Evolutionary conservation across 1,140 invertebrate genomes (phyloP), one percentile per base, ranked within the genome.

Genomic region (Ceratosolen fusciceps): DNA sequence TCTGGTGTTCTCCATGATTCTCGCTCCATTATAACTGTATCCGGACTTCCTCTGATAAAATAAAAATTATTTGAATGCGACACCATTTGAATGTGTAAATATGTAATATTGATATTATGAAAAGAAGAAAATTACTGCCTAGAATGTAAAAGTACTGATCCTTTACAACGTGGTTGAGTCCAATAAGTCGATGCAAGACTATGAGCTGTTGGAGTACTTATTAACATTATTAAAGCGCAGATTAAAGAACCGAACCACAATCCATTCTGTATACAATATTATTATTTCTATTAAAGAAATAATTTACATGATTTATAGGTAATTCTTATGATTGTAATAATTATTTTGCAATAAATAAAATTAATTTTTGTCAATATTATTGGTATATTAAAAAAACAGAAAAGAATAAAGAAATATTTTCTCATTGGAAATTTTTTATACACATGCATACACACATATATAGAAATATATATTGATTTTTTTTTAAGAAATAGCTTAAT

Each of bases 171-270:
- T 10, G 77, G 79, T 8, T 84, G 78, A 71, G 84, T 86, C 79
- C 84, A 87, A 72, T 89, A 88, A 19, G 85, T 83, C 2, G 86
- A 80, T 8, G 89, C 88, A 39, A 90, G 84, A 31, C 80, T 83
- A 34, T 90, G 89, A 31, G 89, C 87, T n/a, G 82, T 84, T 4
- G 91, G 91, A 37, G 90, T 91, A 24, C 88, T 86, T 7, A 86
- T 70, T 58, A 91, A 86, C 75, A 91, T 85, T 2, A 88, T 73
- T 0, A 88, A 31, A 37, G 85, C 84, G 34, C 90, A 90, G 26
- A 91, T 74, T 12, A 91, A 81, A 16, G 85, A 87, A 2, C 85
- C 80, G 81, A 94, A 92, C 91, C 93, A 93, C 77, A 93, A 92
- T 34, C 91, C 93, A 83, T 93, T 92, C 92, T 93, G 82, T 31